Percentiles rank a stretch among this genome's conserved stretches.
These are phyloP conservation scores for Temnothorax longispinosus DNA, from an alignment of 1,140 invertebrate genomes.

Conservation along the genomic window DNA sequence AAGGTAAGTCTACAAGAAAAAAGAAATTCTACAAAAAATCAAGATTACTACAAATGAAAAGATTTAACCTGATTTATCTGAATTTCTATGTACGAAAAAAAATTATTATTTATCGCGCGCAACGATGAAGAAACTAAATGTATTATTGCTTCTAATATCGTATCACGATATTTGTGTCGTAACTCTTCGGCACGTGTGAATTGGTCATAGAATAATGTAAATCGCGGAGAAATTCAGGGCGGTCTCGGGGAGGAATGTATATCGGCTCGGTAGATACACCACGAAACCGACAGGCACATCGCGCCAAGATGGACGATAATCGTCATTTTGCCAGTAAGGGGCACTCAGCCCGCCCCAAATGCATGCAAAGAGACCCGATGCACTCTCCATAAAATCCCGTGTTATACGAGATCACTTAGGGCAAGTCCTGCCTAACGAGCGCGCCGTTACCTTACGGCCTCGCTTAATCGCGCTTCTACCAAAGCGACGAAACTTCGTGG, in stretches of 20 bases:
- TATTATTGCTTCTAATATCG: background rate
- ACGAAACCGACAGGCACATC: conserved; percentile 39
- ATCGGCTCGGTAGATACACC: conserved; percentile 60
- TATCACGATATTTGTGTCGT: background rate
- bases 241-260: conserved; percentile 65
- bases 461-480: conserved; percentile 67
- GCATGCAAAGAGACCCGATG: conserved; percentile 83
- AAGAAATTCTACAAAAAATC: background rate
- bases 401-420: conserved; percentile 86
- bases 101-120: background rate
- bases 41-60: background rate
- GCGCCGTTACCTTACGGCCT: conserved; percentile 75
- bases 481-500: conserved; percentile 64
- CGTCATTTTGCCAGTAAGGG: conserved; percentile 78
- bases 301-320: conserved; percentile 80
- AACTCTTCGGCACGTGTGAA: background rate
- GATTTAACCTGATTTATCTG: background rate
- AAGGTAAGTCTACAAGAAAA: background rate
- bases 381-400: conserved; percentile 86
- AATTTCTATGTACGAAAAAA: background rate
- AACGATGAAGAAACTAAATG: background rate
- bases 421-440: conserved; percentile 72
- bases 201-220: background rate
- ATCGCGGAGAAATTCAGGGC: conserved; percentile 65
- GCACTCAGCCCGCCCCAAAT: conserved; percentile 80